phyloP scores from a whole-genome alignment of 2,888 invertebrate genomes.

The Taphrorychus bicolor region DNA sequence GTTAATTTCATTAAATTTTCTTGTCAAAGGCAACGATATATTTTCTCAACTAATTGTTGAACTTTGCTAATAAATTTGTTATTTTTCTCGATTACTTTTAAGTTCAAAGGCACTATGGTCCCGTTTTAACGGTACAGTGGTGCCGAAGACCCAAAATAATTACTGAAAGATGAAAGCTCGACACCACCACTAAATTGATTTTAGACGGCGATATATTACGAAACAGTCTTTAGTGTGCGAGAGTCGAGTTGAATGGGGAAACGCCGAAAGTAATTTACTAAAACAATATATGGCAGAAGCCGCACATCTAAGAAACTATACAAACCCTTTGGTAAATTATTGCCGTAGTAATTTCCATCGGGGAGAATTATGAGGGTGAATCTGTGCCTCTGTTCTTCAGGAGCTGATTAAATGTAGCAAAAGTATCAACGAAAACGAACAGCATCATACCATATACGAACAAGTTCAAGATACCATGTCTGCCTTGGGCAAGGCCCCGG shows the following conservation, averaged over 20 bases:
- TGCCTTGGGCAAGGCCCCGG: conserved; percentile 8
- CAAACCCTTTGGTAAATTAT: conserved; percentile 22
- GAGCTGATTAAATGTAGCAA: neutral
- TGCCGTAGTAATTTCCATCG: conserved; percentile 21
- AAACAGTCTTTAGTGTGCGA: conserved; percentile 25
- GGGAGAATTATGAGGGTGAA: neutral
- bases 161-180: conserved; percentile 18
- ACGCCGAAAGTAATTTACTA: conserved; percentile 33
- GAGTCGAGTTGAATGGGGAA: conserved; percentile 19
- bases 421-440: neutral
- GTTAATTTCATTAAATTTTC: too few relatives aligned
- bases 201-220: conserved; percentile 21
- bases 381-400: neutral
- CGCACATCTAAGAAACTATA: conserved; percentile 17
- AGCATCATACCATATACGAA: neutral
- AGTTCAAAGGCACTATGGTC: neutral
- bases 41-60: too few relatives aligned
- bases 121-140: neutral
- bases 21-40: too few relatives aligned
- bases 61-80: too few relatives aligned
- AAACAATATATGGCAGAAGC: conserved; percentile 28
- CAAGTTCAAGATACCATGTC: neutral
- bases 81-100: too few relatives aligned
- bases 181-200: conserved; percentile 27
- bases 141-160: conserved; percentile 13